Conservation (phyloP, 2,797 vertebrate genomes). For the Heliangelus exortis region DNA sequence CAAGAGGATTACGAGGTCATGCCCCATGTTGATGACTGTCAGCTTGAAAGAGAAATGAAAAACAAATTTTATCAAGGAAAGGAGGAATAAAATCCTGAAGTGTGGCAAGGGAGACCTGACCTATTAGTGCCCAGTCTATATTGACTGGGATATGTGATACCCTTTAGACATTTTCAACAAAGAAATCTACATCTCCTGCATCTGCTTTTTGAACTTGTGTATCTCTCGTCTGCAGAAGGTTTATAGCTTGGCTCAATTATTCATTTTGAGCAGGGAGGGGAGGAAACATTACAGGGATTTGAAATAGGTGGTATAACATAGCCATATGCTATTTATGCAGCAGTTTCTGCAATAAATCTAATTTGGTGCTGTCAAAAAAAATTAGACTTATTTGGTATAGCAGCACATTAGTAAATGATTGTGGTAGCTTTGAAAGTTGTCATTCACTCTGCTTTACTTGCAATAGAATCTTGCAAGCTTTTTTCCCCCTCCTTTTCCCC, state of each 20-base stretch:
- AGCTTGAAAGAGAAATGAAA: conserved; percentile 21
- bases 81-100: neutral
- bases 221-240: conserved; percentile 65
- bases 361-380: conserved; percentile 82
- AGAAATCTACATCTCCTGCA: conserved; percentile 46
- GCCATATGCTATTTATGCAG: conserved; percentile 85
- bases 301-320: conserved; percentile 82
- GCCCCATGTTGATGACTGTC: neutral
- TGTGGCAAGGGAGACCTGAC: neutral
- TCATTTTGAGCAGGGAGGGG: conserved; percentile 71
- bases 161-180: conserved; percentile 28
- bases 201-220: conserved; percentile 73
- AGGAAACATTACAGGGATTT: conserved; percentile 74
- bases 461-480: conserved; percentile 57
- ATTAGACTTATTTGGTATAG: conserved; percentile 83
- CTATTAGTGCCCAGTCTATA: neutral
- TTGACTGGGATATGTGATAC: neutral
- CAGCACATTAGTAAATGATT: conserved; percentile 81
- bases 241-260: conserved; percentile 78
- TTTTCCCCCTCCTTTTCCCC: neutral
- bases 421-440: conserved; percentile 79
- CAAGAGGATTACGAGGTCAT: conserved; percentile 4
- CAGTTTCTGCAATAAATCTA: conserved; percentile 84
- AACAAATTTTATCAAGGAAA: neutral
- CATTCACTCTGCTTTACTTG: conserved; percentile 75